Evolutionary conservation across 2,113 vertebrate species (phyloP), one percentile per base, ranked within the genome.

Genomic region (Pollimyrus isidori): DNA sequence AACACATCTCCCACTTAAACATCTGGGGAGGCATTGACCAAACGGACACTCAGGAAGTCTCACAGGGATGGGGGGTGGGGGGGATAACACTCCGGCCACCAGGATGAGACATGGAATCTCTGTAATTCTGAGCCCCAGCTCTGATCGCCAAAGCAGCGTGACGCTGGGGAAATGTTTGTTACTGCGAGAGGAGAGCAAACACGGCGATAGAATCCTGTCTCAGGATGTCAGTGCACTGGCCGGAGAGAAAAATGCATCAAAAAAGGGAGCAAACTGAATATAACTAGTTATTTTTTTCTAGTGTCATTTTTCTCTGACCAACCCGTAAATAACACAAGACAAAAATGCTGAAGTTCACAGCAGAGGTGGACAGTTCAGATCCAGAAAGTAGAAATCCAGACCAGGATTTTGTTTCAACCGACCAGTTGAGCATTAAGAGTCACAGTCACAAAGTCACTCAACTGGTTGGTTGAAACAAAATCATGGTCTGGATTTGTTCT

Each of bases 241-340:
- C 69, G 19, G 13, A 76, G 69, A 39, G 3, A 19, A 76, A 39
- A 76, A 6, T 26, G 35, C 30, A 76, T 39, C 42, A 3, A 21
- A 21, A 46, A 46, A 46, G 6, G 42, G 42, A 46, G 5, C 19
- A 42, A 88, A 92, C 88, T 90, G 89, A 56, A 87, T 49, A 80
- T 87, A 90, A 93, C 90, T 62, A 89, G 90, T 92, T 88, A 93
- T 93, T 93, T 93, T 35, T 90, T 90, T 82, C 90, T 89, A 89
- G 45, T 4, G 80, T 90, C 30, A 13, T 73, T 76, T 46, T 50
- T 86, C 82, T 48, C 53, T 69, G 80, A 39, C 89, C 56, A 80
- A 84, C 73, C 39, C 73, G 23, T 23, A 42, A 53, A 88, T 19
- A 89, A 46, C 3, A 65, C 58, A 49, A 89, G 52, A 42, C 42